Base-by-base conservation (phyloP, 2,888 invertebrate species). In the Ecliptopera silaceata region DNA sequence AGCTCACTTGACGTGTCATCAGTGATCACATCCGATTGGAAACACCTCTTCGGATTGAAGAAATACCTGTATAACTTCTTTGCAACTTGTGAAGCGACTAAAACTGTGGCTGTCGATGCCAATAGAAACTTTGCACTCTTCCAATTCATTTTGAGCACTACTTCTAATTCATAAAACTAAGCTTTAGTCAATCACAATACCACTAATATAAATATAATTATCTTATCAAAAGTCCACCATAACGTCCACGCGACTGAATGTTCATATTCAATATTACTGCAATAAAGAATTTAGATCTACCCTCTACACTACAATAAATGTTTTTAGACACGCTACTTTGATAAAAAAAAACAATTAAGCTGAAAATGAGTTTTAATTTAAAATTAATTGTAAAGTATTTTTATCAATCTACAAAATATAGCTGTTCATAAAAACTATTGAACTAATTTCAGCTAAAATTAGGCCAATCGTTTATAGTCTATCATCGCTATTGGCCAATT, bases 31-130 rank as follows among this genome's bases (percentile, higher is more conserved):
- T 81, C 79, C 29, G 72, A 50, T 64, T 73, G 71, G 46, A 65
- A 61, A 39, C 63, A 61, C 55, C 73, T 73, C 62, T 67, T 76
- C 39, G 74, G 57, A 32, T 66, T 67, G 45, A 75, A 82, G 54
- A 88, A 84, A 69, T 88, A 87, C 46, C 78, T 83, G 61, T 83
- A 90, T 42, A 86, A 59, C 67, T 82, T 88, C 64, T 82, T 88
- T 43, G 70, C 87, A 42, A 91, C 77, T 72, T 90, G 88, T 47
- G 88, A 82, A 62, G 83, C 87, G 50, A 90, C 80, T 43, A 87
- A 72, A 22, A 83, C 72, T n/a, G 90, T 84, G 53, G 84, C 89
- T 54, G 90, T 86, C 45, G 91, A 85, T 29, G 85, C 86, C 64
- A 91, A 70, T 58, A 90, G 63, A 65, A 89, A 73, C 64, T 83